These are phyloP conservation scores for Reinhardtius hippoglossoides DNA, from an alignment of 2,113 vertebrate species.

Conservation along the genomic window DNA sequence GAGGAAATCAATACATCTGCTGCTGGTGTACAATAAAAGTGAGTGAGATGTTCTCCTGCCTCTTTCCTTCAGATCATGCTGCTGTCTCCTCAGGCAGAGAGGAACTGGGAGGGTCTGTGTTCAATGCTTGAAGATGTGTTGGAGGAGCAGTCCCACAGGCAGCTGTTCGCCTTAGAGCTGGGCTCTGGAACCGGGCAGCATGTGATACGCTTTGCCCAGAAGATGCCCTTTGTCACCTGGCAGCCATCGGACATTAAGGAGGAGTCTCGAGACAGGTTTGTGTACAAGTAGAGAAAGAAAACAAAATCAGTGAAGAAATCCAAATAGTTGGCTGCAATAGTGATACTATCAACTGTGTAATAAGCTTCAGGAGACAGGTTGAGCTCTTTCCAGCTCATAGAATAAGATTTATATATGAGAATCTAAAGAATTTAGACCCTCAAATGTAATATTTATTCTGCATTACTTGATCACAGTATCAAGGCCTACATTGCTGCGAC, in stretches of 20 bases:
- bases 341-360: no score
- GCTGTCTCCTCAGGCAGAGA: constrained; percentile 79
- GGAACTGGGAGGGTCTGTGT: constrained; percentile 78
- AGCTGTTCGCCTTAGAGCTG: constrained; percentile 79
- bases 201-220: constrained; percentile 80
- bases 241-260: constrained; percentile 81
- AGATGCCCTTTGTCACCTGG: constrained; percentile 80
- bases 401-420: neutral
- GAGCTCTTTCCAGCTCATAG: neutral
- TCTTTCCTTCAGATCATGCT: constrained; percentile 71
- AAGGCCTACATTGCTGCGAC: constrained; percentile 78
- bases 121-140: constrained; percentile 75
- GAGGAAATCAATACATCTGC: neutral
- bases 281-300: no score
- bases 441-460: neutral
- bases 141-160: constrained; percentile 71
- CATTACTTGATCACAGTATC: constrained; percentile 61
- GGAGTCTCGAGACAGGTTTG: constrained; percentile 66
- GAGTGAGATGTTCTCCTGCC: neutral
- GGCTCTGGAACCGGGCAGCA: constrained; percentile 83
- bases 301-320: no score
- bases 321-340: no score
- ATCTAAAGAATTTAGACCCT: neutral
- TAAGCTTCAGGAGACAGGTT: neutral
- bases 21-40: neutral